These are phyloP conservation scores for Trachurus trachurus DNA, from an alignment of 2,797 vertebrate species.

Conservation along the genomic window DNA sequence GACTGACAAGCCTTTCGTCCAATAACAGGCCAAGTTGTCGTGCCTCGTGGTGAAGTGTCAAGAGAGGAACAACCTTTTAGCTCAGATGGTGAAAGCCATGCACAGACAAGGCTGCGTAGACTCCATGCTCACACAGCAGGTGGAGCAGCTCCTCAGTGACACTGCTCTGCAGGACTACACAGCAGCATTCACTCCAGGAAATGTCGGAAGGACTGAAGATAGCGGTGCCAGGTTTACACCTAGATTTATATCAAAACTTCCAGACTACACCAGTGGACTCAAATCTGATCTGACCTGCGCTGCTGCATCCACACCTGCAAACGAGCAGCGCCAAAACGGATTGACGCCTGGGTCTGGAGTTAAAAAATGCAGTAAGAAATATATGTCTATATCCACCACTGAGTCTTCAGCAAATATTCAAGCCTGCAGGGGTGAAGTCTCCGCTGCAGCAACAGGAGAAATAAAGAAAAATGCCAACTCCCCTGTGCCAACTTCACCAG, in stretches of 20 bases:
- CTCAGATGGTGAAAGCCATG: constrained; percentile 78
- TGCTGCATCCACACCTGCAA: neutral
- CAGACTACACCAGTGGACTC: constrained; percentile 23
- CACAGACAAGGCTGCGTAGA: constrained; percentile 60
- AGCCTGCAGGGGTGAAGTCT: constrained; percentile 18
- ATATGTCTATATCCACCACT: neutral
- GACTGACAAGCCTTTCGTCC: constrained; percentile 36
- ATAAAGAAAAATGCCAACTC: constrained; percentile 39
- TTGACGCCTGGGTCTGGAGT: constrained; percentile 35
- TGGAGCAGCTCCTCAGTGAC: constrained; percentile 81
- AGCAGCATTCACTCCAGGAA: constrained; percentile 63
- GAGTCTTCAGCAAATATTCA: constrained; percentile 24
- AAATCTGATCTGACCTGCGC: constrained; percentile 18
- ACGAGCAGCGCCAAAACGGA: constrained; percentile 22
- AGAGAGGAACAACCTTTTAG: constrained; percentile 86
- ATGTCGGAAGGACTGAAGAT: constrained; percentile 3
- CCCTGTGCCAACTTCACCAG: constrained; percentile 30
- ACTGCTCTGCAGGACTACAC: constrained; percentile 81
- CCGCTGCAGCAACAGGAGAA: constrained; percentile 2
- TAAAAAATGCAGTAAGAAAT: constrained; percentile 22
- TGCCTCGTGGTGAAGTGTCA: constrained; percentile 89
- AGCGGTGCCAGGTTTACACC: constrained; percentile 15
- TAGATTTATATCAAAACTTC: constrained; percentile 45
- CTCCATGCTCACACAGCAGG: constrained; percentile 71
- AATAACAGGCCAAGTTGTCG: constrained; percentile 87